Base-by-base conservation (phyloP, 2,113 vertebrate genomes). In the Donacobius atricapilla region DNA sequence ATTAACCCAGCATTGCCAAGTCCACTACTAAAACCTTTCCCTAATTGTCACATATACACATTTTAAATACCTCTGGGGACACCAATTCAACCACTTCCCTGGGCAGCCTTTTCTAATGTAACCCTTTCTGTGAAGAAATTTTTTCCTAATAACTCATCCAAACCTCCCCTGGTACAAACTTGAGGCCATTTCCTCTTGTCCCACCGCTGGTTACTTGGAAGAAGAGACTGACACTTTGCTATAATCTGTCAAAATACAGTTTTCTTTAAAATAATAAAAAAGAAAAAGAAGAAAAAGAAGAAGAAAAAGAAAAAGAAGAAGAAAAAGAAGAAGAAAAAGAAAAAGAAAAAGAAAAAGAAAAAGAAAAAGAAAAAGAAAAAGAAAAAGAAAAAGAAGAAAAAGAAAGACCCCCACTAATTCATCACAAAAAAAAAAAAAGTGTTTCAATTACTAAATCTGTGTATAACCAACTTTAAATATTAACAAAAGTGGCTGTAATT, bases 131-230 rank as follows among this genome's bases (percentile, higher is more conserved):
- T 13, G 24, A 68, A 69, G 14, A 83, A 48, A 4, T 22, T 22
- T 83, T 83, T 68, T 47, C 24, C 24, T 47, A 23, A 31, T 47
- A 61, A 35, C 24, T 27, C 45, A 47, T 47, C 30, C 31, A 40
- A 76, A 35, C 24, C 8, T 31, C 14, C 11, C 11, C 20, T 21
- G 4, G 17, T 47, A 40, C 24, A 68, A 75, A 61, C 11, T 25
- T 76, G 61, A 47, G 17, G 19, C 9, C 14, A 27, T 47, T 82
- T 68, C 3, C 6, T 60, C 21, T 60, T 60, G 8, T 68, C 9
- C 6, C 6, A 2, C 7, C 13, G 17, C 6, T 1, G 3, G 5
- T 39, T n/a, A 25, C 16, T 31, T 47, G 16, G 28, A 23, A 40
- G 30, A 60, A 68, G 30, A 35, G 24, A 47, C 13, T 40, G 53